Conservation (phyloP, 2,113 vertebrate species). For the Murina feae region DNA sequence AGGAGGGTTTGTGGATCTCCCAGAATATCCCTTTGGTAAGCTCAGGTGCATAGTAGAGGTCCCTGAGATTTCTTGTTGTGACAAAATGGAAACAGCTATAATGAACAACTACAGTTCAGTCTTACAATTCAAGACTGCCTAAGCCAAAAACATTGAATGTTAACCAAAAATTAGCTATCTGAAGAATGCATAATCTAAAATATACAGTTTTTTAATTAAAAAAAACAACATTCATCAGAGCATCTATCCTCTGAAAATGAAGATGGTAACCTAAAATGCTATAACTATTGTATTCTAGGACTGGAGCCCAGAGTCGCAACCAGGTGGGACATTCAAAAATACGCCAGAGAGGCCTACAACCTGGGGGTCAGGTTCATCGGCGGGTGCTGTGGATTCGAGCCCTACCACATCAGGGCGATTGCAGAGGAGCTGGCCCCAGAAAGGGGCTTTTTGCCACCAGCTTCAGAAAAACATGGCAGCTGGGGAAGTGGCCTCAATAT, state of each 20-base stretch:
- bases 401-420: constrained; percentile 92
- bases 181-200: constrained; percentile 80
- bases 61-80: background rate
- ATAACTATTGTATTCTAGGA: constrained; percentile 2
- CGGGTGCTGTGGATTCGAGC: constrained; percentile 94
- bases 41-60: accelerated
- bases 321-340: constrained; percentile 94
- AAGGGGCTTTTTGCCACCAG: constrained; percentile 87
- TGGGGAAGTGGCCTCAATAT: constrained; percentile 89
- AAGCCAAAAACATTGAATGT: constrained; percentile 61
- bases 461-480: constrained; percentile 91
- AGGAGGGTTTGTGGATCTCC: constrained; percentile 94
- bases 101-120: background rate
- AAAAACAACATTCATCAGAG: background rate
- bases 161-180: constrained; percentile 77
- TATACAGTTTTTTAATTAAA: background rate
- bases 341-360: constrained; percentile 91
- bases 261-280: constrained; percentile 59
- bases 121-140: constrained; percentile 77
- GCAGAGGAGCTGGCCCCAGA: constrained; percentile 91
- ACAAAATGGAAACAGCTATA: background rate
- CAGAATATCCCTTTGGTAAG: constrained; percentile 94
- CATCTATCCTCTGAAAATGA: constrained; percentile 87
- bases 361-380: constrained; percentile 91
- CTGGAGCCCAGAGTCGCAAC: constrained; percentile 86